Conservation (phyloP, 2,113 vertebrate species). For the Leucoraja erinaceus region DNA sequence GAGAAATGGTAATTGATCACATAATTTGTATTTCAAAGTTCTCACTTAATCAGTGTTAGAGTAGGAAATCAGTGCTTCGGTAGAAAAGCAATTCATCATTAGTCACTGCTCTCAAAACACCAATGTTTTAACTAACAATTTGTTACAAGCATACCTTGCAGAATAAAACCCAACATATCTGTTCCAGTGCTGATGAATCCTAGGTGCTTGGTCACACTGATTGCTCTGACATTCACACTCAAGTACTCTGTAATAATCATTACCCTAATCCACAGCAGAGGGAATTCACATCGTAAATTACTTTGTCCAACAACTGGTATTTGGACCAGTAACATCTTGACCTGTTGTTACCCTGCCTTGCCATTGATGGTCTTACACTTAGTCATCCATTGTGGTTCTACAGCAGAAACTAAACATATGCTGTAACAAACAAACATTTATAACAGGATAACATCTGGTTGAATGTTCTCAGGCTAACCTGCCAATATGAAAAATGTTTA, state of each 20-base stretch:
- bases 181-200: background rate
- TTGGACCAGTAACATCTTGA: background rate
- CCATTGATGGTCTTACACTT: background rate
- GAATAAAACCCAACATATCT: background rate
- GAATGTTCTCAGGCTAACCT: background rate
- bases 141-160: background rate
- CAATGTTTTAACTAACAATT: background rate
- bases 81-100: background rate
- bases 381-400: background rate
- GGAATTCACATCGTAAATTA: slow-evolving; percentile 2
- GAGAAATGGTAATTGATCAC: background rate
- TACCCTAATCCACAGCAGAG: background rate
- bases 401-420: background rate
- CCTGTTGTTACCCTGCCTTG: background rate
- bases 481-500: background rate
- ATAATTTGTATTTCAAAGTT: background rate
- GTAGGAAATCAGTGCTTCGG: background rate
- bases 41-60: background rate
- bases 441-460: slow-evolving; percentile 5
- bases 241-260: background rate
- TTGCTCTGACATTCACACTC: background rate
- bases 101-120: background rate
- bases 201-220: background rate
- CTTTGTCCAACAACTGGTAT: background rate
- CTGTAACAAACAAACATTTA: background rate